Evolutionary conservation across 2,797 vertebrate species (phyloP), one percentile per base, ranked within the genome.

Genomic region (Dryobates pubescens): DNA sequence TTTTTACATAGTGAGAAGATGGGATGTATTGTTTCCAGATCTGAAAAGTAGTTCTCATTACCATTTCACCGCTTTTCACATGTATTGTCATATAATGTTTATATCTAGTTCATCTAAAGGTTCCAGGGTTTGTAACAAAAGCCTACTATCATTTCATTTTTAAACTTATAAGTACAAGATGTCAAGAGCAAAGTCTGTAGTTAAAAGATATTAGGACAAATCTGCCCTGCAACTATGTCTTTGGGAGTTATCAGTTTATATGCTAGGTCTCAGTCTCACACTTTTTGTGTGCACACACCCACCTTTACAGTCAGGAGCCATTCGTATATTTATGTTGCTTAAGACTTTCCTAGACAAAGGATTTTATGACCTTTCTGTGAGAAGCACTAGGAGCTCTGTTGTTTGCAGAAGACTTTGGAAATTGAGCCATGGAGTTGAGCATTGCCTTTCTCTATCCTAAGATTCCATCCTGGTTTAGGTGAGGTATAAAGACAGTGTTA

Each of bases 351-450:
- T 70, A 76, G 82, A 61, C 56, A 78, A 64, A 93, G 62, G 79
- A 51, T 93, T 91, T 82, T 36, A 8, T 92, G 83, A 94, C 91
- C 81, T 93, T 95, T 96, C 54, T 56, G 30, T 38, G 67, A 89
- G 73, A 82, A 63, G 57, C 41, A 36, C 14, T 24, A 88, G 89
- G 54, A 76, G 67, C 45, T 90, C 57, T 90, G 43, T 19, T 95
- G 89, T 95, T 94, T 95, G 93, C 73, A 67, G 85, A 93, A 65
- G 92, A 79, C 61, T 88, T 87, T 32, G 47, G 82, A 72, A 92
- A 92, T 64, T 82, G 79, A 95, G 76, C 82, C 64, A 8, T 82
- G 64, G 87, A 86, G 20, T 51, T 63, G 67, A 83, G 51, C 80
- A 32, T 4, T 70, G 61, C 41, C 14, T 69, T 68, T 64, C 51